Evolutionary conservation across 1,140 invertebrate species (phyloP), one percentile per base, ranked within the genome.

Genomic region (Bursaphelenchus mucronatus): DNA sequence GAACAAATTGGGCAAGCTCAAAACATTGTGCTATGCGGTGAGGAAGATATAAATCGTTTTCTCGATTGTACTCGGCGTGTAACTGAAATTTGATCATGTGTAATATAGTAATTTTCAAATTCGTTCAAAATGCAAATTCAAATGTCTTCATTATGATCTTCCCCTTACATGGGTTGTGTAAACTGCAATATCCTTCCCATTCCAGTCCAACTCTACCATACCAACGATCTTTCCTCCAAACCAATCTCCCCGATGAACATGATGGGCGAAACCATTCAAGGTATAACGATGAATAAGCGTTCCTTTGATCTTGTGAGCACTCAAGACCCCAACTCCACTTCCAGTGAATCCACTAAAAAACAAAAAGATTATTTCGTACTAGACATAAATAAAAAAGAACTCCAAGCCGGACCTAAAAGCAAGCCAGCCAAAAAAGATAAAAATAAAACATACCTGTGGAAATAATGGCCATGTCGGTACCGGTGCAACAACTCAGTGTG

Each of bases 211-310:
- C 74, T 86, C 87, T 75, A 89, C 92, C n/a, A 97, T 82, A 10
- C 91, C 93, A 57, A 96, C 87, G 45, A 92, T 92, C 86, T 97
- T 97, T 8, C 93, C 94, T 57, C 91, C 94, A 84, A 94, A 97
- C 94, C 94, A 97, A 81, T 97, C 94, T 1, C 91, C 94, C 71
- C 72, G 54, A 53, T 92, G 90, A 69, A 97, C 86, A 83, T 94
- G 94, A 82, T 97, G 94, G 58, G 93, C 88, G 79, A 95, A 96
- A 3, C 94, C 94, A 86, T 97, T 97, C n/a, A 97, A 83, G 41
- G 90, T 86, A 88, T 90, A 97, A 64, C 89, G 87, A 82, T 94
- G 90, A 73, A 91, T 93, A 77, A 94, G 88, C 0, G 89, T 89
- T 80, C 92, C 89, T 75, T 89, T 83, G 51, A 97, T 93, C n/a